Evolutionary conservation across 2,888 invertebrate species (phyloP).

Genomic region (Atethmia centrago): DNA sequence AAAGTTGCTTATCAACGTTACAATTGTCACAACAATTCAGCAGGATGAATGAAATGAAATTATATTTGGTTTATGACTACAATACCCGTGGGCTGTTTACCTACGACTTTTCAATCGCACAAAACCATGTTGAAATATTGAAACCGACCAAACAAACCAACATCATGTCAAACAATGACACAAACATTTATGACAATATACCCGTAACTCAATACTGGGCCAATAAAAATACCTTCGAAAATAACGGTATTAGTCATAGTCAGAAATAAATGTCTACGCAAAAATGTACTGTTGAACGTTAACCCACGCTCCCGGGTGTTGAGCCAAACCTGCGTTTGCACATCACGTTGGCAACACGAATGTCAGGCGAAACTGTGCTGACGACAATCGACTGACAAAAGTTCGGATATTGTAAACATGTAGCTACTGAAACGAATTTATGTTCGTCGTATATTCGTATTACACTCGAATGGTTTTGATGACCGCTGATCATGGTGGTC

Average conservation of each 20-base stretch:
- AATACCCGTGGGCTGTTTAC: conserved; percentile 21
- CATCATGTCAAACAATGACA: conserved; percentile 63
- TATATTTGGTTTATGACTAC: conserved; percentile 1
- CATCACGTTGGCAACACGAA: conserved; percentile 65
- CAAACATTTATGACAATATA: conserved; percentile 77
- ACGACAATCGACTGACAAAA: conserved; percentile 70
- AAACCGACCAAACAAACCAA: conserved; percentile 59
- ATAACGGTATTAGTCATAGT: conserved; percentile 84
- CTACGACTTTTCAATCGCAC: conserved; percentile 8
- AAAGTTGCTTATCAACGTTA: neutral
- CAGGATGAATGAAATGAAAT: neutral
- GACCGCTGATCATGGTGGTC: neutral
- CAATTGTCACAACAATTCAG: neutral
- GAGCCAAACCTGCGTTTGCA: conserved; percentile 75
- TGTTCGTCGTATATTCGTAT: conserved; percentile 5
- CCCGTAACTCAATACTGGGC: conserved; percentile 81
- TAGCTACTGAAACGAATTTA: conserved; percentile 53
- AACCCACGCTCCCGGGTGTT: conserved; percentile 77
- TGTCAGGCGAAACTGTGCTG: conserved; percentile 64
- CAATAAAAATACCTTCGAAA: conserved; percentile 83
- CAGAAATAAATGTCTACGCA: conserved; percentile 80
- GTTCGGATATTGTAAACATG: conserved; percentile 70
- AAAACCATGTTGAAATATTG: conserved; percentile 42
- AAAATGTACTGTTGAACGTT: conserved; percentile 75
- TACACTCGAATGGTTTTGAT: conserved; percentile 1